Evolutionary conservation across 2,797 vertebrate species (phyloP).

Genomic region (Enteromius treurensis): DNA sequence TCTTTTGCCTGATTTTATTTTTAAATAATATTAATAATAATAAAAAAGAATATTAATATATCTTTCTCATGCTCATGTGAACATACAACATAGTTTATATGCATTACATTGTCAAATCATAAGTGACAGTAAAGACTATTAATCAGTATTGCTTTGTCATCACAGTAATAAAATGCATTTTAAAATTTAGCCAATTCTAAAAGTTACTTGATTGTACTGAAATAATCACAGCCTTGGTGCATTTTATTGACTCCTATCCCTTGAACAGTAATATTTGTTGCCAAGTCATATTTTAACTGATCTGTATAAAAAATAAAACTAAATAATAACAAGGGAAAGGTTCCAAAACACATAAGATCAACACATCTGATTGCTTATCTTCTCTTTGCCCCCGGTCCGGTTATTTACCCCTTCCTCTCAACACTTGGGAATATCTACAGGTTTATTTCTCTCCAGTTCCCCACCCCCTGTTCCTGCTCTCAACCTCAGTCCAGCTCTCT

Average conservation of each 20-base stretch:
- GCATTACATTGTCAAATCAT: too few species aligned
- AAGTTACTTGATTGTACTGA: background rate
- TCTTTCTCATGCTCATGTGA: background rate
- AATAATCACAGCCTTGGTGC: background rate
- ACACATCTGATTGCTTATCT: background rate
- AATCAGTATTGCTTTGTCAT: background rate
- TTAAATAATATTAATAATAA: too few species aligned
- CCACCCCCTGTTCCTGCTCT: constrained; percentile 22
- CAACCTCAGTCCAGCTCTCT: constrained; percentile 37
- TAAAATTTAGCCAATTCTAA: background rate
- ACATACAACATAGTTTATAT: background rate
- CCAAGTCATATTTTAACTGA: background rate
- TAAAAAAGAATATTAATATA: background rate
- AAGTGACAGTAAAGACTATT: background rate
- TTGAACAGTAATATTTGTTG: background rate
- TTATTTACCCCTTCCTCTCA: background rate
- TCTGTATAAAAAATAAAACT: background rate
- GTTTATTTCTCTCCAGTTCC: background rate
- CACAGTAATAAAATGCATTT: background rate
- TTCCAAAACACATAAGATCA: background rate
- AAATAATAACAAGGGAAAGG: too few species aligned
- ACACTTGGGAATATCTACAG: background rate
- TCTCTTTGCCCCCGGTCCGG: background rate
- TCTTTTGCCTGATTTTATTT: background rate
- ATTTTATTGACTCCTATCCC: background rate